Evolutionary conservation across 2,797 vertebrate genomes (phyloP).

Genomic region (Chiroxiphia lanceolata): DNA sequence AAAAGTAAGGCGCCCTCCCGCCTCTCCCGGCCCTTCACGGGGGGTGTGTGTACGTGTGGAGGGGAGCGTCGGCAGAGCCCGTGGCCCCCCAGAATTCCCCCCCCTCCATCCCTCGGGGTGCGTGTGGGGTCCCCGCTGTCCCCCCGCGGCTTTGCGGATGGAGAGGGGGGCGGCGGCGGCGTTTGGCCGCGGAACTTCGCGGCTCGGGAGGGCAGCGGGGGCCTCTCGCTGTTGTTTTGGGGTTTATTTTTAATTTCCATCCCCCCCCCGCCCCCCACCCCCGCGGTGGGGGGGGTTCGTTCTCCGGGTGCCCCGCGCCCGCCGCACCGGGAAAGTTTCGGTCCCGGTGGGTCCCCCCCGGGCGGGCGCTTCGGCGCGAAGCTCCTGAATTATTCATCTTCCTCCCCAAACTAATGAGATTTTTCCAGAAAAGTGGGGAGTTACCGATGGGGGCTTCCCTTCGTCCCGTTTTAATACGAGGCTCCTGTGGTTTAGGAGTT

Average conservation of each 20-base stretch:
- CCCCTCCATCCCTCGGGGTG: neutral
- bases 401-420: conserved; percentile 45
- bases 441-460: neutral
- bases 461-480: neutral
- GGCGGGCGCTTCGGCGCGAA: neutral
- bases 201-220: neutral
- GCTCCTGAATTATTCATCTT: conserved; percentile 29
- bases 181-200: neutral
- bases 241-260: neutral
- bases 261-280: no score
- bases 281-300: neutral
- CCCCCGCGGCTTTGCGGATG: neutral
- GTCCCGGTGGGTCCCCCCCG: neutral
- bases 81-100: neutral
- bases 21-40: neutral
- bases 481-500: neutral
- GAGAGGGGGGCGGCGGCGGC: neutral
- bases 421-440: conserved; percentile 65
- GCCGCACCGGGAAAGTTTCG: conserved; percentile 54
- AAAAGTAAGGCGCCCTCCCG: conserved; percentile 86
- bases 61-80: neutral
- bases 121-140: neutral
- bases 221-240: neutral
- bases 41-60: neutral
- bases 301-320: conserved; percentile 3